Evolutionary conservation across 2,888 invertebrate genomes (phyloP), one percentile per base, ranked within the genome.

Genomic region (Ichneumoninae sp.): DNA sequence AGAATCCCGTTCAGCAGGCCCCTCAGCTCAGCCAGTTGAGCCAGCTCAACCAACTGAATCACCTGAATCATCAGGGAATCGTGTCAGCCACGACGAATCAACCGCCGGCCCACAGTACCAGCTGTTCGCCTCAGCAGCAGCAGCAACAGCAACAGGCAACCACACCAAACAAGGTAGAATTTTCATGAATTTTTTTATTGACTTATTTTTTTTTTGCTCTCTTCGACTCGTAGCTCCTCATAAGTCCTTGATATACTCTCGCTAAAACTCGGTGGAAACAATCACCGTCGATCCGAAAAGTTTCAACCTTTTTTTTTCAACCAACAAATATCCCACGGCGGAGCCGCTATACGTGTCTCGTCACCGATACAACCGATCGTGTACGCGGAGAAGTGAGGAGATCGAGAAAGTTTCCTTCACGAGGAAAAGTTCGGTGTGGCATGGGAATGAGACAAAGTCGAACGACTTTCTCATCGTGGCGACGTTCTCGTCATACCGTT

Each of bases 101-200:
- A 76, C 81, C 85, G 13, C 90, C 91, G 74, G 90, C 91, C 87
- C 93, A 93, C 85, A 93, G 92, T 88, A 92, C 92, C 90, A 93
- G 92, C 90, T 93, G 93, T 91, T 93, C 93, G 81, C 93, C 93
- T 87, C 93, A 93, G 89, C 93, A 93, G 90, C 92, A 83, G 54
- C 85, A 86, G 54, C 81, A 85, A 68, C 87, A 87, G 76, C 85
- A 83, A 71, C 87, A 84, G 83, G 92, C 92, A 81, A 92, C 92
- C 22, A 93, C 93, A 90, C 92, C 93, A 83, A 93, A 93, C 81
- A 93, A 93, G 93, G 93, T 93, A 92, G n/a, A 16, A 63, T 63
- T 33, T 63, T 63, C 33, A n/a, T 30, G 30, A 16, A 30, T 7
- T 33, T 33, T 30, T 30, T 16, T 63, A 33, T 63, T 10, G 10